Evolutionary conservation across 2,113 vertebrate species (phyloP), one percentile per base, ranked within the genome.

Genomic region (Nothocercus julius): DNA sequence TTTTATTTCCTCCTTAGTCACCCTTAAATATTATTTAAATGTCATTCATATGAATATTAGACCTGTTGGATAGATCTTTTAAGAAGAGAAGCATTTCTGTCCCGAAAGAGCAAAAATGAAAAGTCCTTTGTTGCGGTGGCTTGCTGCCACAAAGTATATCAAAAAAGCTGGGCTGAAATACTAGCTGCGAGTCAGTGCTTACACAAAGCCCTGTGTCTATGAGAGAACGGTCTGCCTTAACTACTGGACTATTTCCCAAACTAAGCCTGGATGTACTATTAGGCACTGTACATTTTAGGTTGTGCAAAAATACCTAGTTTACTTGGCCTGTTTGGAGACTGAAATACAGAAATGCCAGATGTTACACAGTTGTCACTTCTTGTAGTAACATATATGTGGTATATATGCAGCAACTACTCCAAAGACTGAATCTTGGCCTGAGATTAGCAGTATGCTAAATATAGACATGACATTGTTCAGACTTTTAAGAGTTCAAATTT

Each of bases 401-500:
- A 87, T 0, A 12, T 64, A 85, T 75, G 70, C 63, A 90, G 84
- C 53, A 96, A 82, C 90, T 91, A 85, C 44, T 69, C 62, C 40
- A 72, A 88, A 88, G 84, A 63, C 54, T 59, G 58, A 81, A 75
- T 85, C 34, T 83, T 94, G 89, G 93, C 82, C 17, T 81, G 27
- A 44, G 36, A 64, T 36, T 68, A 22, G 51, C 54, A 49, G 13
- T 61, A 44, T 34, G 63, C 83, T 94, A 93, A 96, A 88, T 90
- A 95, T 79, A 90, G 79, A 64, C 63, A 90, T 78, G 34, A 67
- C 22, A 81, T 94, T 94, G 79, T 95, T 96, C 84, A 85, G 77
- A 70, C 30, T 75, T 94, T 87, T 54, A 70, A 42, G 63, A 82
- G 80, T 80, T 66, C 54, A 77, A 11, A 63, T 83, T 91, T 91